These are phyloP conservation scores for Zoanthus solanderi DNA, from an alignment of 92 coral and sea anemone genomes.

Conservation along the genomic window DNA sequence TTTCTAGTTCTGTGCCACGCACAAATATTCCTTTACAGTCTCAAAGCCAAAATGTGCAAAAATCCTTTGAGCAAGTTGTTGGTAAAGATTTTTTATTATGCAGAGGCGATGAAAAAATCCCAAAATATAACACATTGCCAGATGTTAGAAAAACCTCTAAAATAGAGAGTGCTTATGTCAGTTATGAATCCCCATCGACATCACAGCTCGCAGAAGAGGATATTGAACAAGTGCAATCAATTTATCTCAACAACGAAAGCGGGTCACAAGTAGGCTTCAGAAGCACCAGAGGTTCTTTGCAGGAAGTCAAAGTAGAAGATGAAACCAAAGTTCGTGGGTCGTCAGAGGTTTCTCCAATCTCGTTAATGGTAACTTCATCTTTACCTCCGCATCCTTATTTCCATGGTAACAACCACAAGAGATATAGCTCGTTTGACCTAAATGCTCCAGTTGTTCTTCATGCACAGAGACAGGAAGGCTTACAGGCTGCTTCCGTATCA, in stretches of 20 bases:
- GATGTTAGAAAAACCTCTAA: slow-evolving; percentile 15
- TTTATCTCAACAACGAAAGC: background rate
- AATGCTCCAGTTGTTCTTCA: slow-evolving; percentile 33
- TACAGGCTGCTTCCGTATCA: background rate
- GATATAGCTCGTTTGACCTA: slow-evolving; percentile 20
- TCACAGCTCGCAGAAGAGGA: slow-evolving; percentile 23
- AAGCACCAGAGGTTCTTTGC: background rate
- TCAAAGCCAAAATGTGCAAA: background rate
- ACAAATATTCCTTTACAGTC: background rate
- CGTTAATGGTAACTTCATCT: background rate
- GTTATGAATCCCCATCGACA: slow-evolving; percentile 17
- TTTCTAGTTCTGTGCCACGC: background rate
- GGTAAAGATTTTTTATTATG: background rate
- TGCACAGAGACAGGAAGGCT: background rate
- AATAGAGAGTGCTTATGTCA: background rate
- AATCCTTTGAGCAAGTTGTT: background rate
- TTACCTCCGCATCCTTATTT: slow-evolving; percentile 1
- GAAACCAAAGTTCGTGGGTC: slow-evolving; percentile 3
- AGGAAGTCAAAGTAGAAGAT: background rate
- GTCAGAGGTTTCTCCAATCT: background rate
- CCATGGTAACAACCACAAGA: slow-evolving; percentile 11
- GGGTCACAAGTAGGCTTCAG: background rate
- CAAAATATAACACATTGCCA: slow-evolving; percentile 19
- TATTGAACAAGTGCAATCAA: slow-evolving; percentile 7
- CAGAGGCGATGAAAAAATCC: background rate